Conservation (phyloP, 2,888 invertebrate species). For the Dermolepida albohirtum region DNA sequence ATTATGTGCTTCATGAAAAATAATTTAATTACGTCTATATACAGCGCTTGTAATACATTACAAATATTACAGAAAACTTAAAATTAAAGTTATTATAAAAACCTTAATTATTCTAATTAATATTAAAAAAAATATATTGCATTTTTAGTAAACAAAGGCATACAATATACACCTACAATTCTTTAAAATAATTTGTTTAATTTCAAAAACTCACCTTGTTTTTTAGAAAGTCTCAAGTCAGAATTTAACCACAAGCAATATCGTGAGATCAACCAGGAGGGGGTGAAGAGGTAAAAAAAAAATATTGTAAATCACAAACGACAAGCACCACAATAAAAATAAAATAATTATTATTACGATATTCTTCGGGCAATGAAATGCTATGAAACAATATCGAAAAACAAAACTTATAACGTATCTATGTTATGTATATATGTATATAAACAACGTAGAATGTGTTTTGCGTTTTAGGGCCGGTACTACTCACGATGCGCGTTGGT, state of each 20-base stretch:
- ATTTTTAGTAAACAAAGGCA: no score
- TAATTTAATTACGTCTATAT: no score
- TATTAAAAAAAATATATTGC: no score
- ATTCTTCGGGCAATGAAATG: slow-evolving; percentile 10
- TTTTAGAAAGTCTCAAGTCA: not conserved
- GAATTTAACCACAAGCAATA: slow-evolving; percentile 4
- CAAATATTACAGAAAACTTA: no score
- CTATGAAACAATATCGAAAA: slow-evolving; percentile 9
- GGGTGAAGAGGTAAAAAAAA: not conserved
- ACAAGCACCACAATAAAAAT: slow-evolving; percentile 29
- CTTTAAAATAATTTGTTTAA: no score
- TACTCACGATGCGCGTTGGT: slow-evolving; percentile 37
- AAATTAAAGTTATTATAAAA: no score
- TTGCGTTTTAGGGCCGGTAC: slow-evolving; percentile 36
- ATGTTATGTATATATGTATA: slow-evolving; percentile 1
- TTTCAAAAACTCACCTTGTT: no score
- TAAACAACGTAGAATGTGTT: not conserved
- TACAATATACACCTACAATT: no score
- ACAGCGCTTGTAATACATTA: no score
- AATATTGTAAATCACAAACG: slow-evolving; percentile 19
- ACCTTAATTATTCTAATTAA: no score
- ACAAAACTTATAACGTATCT: slow-evolving; percentile 10
- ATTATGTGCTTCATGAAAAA: no score
- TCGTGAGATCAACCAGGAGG: not conserved
- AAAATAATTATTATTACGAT: slow-evolving; percentile 10